Conservation (phyloP, 2,888 invertebrate genomes). For the Nemapogon koenigi region DNA sequence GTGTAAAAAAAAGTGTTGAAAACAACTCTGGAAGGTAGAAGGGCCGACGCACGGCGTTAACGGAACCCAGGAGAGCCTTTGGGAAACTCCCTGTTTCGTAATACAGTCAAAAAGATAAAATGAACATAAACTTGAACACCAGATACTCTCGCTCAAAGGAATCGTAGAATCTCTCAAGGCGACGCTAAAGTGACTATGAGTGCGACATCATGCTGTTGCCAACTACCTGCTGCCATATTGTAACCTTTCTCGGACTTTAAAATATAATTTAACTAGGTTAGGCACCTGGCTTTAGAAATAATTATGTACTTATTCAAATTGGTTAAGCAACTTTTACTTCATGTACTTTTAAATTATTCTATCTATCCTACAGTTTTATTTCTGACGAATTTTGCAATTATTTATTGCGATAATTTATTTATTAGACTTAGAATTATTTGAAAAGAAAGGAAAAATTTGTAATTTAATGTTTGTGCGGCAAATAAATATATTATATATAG, state of each 20-base stretch:
- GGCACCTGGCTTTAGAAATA: too few relatives aligned
- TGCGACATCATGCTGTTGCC: conserved; percentile 34
- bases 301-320: too few relatives aligned
- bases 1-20: conserved; percentile 51
- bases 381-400: too few relatives aligned
- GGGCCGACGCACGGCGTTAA: conserved; percentile 50
- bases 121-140: conserved; percentile 62
- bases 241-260: background rate
- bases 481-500: too few relatives aligned
- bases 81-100: conserved; percentile 51
- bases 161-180: conserved; percentile 57
- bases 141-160: conserved; percentile 58
- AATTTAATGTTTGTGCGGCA: too few relatives aligned
- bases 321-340: too few relatives aligned
- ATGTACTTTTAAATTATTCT: too few relatives aligned
- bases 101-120: conserved; percentile 63
- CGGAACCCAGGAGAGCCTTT: conserved; percentile 59
- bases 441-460: too few relatives aligned
- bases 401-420: too few relatives aligned
- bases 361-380: too few relatives aligned
- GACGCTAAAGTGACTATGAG: conserved; percentile 47
- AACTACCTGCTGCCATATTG: conserved; percentile 1
- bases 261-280: too few relatives aligned
- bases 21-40: conserved; percentile 28
- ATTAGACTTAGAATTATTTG: too few relatives aligned